Conservation (phyloP, 2,888 invertebrate species). For the Melanophora roralis region DNA sequence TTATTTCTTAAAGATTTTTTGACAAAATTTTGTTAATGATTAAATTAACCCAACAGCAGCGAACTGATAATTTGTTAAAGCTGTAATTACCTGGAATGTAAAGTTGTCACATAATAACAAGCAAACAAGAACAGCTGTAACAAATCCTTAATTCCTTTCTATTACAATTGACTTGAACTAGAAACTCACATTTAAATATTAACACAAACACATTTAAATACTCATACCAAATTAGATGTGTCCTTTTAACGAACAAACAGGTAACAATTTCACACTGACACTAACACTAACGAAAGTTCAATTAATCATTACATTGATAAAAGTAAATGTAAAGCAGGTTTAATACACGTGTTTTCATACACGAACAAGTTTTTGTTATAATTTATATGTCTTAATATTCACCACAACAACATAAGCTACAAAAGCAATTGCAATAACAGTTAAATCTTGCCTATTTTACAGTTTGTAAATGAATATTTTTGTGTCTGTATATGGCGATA, state of each 20-base stretch:
- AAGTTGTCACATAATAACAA: neutral
- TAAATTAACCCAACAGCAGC: too few relatives aligned
- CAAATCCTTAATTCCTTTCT: conserved; percentile 9
- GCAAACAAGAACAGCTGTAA: conserved; percentile 4
- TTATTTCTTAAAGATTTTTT: too few relatives aligned
- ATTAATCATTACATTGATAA: conserved; percentile 24
- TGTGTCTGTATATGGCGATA: too few relatives aligned
- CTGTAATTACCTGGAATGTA: too few relatives aligned
- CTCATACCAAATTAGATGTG: neutral
- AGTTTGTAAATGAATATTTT: too few relatives aligned
- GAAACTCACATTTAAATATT: neutral
- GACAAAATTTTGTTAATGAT: too few relatives aligned
- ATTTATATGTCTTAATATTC: neutral
- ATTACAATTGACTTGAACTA: neutral
- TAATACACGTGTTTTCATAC: neutral
- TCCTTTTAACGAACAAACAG: neutral
- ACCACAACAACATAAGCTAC: too few relatives aligned
- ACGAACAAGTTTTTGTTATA: neutral
- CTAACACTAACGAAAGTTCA: neutral
- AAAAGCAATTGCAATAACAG: neutral
- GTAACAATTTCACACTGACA: neutral
- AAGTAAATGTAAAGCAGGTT: neutral
- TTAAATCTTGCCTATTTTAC: neutral
- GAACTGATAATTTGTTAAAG: too few relatives aligned
- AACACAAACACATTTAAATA: neutral